A percentile compares a stretch with the other conserved stretches of the same genome.
Evolutionary conservation across 2,797 vertebrate genomes (phyloP).

Genomic region (Phaenicophaeus curvirostris): DNA sequence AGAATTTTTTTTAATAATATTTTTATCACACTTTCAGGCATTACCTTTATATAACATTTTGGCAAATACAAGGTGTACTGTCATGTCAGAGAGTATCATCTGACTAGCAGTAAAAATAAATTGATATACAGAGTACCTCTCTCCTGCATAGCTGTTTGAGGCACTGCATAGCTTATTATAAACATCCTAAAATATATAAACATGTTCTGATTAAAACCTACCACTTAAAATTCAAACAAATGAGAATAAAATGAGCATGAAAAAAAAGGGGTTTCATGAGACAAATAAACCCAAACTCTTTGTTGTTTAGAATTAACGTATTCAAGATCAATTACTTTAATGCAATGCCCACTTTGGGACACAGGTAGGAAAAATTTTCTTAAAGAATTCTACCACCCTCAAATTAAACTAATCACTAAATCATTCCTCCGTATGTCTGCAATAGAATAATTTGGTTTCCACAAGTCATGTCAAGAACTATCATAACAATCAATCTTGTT

Average conservation of each 20-base stretch:
- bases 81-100: neutral
- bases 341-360: neutral
- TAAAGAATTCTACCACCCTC: neutral
- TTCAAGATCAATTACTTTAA: neutral
- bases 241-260: neutral
- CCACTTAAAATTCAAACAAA: neutral
- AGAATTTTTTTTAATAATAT: neutral
- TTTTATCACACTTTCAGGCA: neutral
- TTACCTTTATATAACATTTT: neutral
- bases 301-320: neutral
- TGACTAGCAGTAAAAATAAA: conserved; percentile 3
- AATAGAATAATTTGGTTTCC: neutral
- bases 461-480: neutral
- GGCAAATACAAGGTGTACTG: neutral
- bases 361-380: neutral
- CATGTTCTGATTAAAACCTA: neutral
- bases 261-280: neutral
- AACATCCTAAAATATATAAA: conserved; percentile 26
- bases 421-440: neutral
- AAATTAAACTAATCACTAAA: neutral
- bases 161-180: neutral
- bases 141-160: neutral
- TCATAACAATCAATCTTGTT: neutral
- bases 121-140: neutral
- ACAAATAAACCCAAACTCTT: neutral